phyloP scores from a whole-genome alignment of 92 coral and sea anemone genomes.

The Epizoanthus ramosus region DNA sequence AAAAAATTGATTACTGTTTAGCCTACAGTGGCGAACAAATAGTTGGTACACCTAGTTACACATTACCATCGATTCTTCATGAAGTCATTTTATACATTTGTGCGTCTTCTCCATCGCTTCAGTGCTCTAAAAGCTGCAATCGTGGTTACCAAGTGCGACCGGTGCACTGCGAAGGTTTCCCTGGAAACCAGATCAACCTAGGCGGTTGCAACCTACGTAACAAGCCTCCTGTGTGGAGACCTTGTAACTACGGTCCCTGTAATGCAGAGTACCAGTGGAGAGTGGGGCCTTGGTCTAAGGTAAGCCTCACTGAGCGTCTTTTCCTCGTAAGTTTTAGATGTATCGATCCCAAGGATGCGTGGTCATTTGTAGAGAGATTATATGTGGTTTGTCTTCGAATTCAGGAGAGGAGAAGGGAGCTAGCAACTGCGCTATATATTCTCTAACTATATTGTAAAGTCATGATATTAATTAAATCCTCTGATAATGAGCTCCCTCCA shows the following conservation, averaged over 20 bases:
- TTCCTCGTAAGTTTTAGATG: not conserved
- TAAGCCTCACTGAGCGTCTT: conserved; percentile 25
- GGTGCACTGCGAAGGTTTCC: conserved; percentile 80
- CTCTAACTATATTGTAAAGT: not conserved
- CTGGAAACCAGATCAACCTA: conserved; percentile 36
- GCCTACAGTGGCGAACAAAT: no score
- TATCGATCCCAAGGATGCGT: no score
- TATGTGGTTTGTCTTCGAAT: not conserved
- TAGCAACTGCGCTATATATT: not conserved
- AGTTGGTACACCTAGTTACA: no score
- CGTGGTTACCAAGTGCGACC: conserved; percentile 84
- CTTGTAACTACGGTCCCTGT: conserved; percentile 85
- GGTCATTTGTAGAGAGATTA: no score
- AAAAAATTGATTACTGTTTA: no score
- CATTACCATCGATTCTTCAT: no score
- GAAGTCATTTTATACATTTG: not conserved
- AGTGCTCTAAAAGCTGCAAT: conserved; percentile 91
- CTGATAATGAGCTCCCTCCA: no score
- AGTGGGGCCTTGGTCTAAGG: conserved; percentile 91
- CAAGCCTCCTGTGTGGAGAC: conserved; percentile 84
- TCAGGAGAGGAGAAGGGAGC: not conserved
- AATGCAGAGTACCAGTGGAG: conserved; percentile 75
- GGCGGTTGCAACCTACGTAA: conserved; percentile 71
- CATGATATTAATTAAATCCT: no score
- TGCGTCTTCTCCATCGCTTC: not conserved